Evolutionary conservation across 1,140 invertebrate genomes (phyloP), one percentile per base, ranked within the genome.

Genomic region (Pemphigus obesinymphae): DNA sequence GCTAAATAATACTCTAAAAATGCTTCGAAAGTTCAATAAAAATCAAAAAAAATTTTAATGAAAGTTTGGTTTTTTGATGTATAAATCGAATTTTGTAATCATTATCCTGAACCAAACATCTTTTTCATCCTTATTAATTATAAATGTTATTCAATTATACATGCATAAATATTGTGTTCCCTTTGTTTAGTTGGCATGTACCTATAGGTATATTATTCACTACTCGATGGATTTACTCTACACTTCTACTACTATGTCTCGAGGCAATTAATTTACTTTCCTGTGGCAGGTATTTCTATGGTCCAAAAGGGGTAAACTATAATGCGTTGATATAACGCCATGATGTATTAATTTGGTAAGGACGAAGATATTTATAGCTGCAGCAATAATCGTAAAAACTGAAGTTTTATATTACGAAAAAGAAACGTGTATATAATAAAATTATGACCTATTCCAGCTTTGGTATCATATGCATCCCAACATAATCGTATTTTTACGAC

Each of bases 281-380:
- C 70, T 0, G 23, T 73, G 70, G 23, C 70, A 48, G 70, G 70
- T 73, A 48, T 43, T 73, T 26, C 20, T 17, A 26, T 26, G 70
- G 70, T 48, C 8, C 23, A 73, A 73, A 73, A 73, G 45, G 72
- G 43, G 48, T 75, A 31, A 34, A 75, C 45, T 40, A n/a, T n/a
- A 75, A 50, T 75, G 72, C 45, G 45, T 75, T 75, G 53, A 53
- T n/a, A n/a, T 75, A 75, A 75, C 34, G 48, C 53, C 29, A 31
- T 53, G 72, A 53, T 75, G 72, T 26, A 53, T 73, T 75, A 75
- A 75, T 75, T 53, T 53, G 10, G 29, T 75, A 43, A n/a, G 17
- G 48, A 29, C 34, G 45, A 31, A 75, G 72, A 75, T 26, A 75
- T 75, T 53, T 31, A 50, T 29, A 34, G 34, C 3, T n/a, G 20